Conservation (phyloP, 2,113 vertebrate species). For the Tylochromis polylepis region DNA sequence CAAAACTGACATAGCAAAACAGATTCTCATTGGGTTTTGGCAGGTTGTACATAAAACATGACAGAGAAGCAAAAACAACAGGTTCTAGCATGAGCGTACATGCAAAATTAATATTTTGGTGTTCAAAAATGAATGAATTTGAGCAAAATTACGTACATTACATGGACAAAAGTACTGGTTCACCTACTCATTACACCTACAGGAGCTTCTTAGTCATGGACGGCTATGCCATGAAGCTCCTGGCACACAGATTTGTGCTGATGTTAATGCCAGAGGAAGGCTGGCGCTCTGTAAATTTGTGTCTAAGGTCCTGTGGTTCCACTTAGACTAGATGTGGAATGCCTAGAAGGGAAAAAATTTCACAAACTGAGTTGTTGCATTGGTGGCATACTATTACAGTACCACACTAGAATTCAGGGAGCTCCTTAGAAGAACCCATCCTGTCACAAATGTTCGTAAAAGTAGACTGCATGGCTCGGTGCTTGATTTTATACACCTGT, state of each 20-base stretch:
- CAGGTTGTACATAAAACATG: slow-evolving; percentile 29
- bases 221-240: background rate
- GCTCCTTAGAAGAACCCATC: background rate
- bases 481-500: background rate
- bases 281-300: background rate
- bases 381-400: background rate
- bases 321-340: background rate
- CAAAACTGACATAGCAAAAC: slow-evolving; percentile 21
- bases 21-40: slow-evolving; percentile 20
- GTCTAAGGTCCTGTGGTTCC: background rate
- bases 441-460: background rate
- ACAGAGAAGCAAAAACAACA: background rate
- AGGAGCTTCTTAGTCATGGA: background rate
- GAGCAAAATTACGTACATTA: background rate
- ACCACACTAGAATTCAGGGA: background rate
- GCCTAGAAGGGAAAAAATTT: background rate
- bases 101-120: slow-evolving; percentile 33
- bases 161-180: background rate
- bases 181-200: background rate
- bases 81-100: slow-evolving; percentile 6
- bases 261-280: background rate
- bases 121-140: slow-evolving; percentile 16
- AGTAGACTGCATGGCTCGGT: background rate
- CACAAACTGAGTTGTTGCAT: background rate
- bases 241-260: background rate